Conservation (phyloP, 2,888 invertebrate genomes). For the Rhimphoctona megacephalus region DNA sequence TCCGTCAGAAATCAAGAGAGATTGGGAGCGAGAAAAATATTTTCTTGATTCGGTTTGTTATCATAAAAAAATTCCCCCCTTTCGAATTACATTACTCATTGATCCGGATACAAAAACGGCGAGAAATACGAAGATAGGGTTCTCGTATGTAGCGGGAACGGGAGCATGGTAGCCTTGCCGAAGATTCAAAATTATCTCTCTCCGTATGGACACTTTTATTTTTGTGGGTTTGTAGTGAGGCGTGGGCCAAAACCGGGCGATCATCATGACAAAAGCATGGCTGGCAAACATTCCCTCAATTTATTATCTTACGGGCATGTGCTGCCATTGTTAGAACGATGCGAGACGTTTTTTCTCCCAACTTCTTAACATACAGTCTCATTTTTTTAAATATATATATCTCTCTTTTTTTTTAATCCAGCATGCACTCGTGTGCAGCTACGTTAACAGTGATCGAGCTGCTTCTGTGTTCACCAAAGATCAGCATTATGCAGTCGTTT, state of each 20-base stretch:
- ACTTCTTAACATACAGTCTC: not conserved
- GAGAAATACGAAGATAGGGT: not conserved
- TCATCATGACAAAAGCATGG: constrained; percentile 83
- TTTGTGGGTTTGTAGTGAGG: constrained; percentile 48
- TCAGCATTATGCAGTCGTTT: constrained; percentile 8
- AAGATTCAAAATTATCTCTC: constrained; percentile 62
- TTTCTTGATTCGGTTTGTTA: not conserved
- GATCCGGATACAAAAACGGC: not conserved
- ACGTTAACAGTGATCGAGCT: constrained; percentile 37
- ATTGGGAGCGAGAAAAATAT: not conserved
- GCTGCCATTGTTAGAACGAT: constrained; percentile 48
- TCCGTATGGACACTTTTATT: constrained; percentile 3
- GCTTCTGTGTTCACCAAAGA: constrained; percentile 42
- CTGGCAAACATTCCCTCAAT: constrained; percentile 82
- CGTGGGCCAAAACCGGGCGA: constrained; percentile 80
- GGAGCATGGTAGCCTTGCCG: constrained; percentile 30
- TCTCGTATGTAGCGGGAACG: not conserved
- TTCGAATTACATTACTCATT: constrained; percentile 16
- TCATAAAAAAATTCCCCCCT: not conserved
- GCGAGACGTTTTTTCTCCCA: not conserved
- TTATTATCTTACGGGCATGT: constrained; percentile 80
- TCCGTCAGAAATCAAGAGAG: not conserved
- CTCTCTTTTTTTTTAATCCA: not conserved
- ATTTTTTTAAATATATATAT: not conserved
- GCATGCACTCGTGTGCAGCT: not conserved